Evolutionary conservation across 1,140 invertebrate genomes (phyloP).

Genomic region (Lepidurus packardi): DNA sequence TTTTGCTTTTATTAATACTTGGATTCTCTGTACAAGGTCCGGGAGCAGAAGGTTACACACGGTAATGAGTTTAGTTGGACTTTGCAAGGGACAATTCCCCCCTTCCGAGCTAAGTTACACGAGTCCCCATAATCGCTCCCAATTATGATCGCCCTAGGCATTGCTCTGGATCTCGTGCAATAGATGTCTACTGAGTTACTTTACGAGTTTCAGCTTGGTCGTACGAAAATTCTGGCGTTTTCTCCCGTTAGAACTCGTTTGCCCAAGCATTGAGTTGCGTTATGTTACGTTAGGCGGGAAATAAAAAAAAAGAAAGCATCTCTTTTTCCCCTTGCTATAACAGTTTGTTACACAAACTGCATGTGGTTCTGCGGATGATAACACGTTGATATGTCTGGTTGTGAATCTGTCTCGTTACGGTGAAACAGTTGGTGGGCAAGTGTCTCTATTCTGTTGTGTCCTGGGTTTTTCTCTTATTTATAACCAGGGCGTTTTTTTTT

Average conservation of each 20-base stretch:
- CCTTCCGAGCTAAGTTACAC: too few relatives aligned
- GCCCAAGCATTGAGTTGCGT: too few relatives aligned
- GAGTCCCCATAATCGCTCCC: too few relatives aligned
- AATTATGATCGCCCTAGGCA: too few relatives aligned
- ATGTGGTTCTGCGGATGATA: not conserved
- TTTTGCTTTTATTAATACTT: not conserved
- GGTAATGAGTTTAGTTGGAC: too few relatives aligned
- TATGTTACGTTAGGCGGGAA: not conserved
- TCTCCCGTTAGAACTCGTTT: too few relatives aligned
- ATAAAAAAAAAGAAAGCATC: not conserved
- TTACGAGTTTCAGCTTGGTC: too few relatives aligned
- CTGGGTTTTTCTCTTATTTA: not conserved
- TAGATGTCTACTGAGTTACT: too few relatives aligned
- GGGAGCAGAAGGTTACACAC: too few relatives aligned
- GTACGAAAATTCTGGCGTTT: too few relatives aligned
- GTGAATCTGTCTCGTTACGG: not conserved
- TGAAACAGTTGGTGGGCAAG: constrained; percentile 4
- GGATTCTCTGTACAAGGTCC: not conserved
- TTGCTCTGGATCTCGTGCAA: too few relatives aligned
- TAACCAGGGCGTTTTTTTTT: not conserved
- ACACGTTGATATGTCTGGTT: not conserved
- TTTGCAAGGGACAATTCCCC: too few relatives aligned
- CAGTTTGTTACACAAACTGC: not conserved
- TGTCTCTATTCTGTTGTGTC: not conserved
- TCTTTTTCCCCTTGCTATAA: not conserved